Base-by-base conservation (phyloP, 1,140 invertebrate genomes). In the Chrysoperla carnea region DNA sequence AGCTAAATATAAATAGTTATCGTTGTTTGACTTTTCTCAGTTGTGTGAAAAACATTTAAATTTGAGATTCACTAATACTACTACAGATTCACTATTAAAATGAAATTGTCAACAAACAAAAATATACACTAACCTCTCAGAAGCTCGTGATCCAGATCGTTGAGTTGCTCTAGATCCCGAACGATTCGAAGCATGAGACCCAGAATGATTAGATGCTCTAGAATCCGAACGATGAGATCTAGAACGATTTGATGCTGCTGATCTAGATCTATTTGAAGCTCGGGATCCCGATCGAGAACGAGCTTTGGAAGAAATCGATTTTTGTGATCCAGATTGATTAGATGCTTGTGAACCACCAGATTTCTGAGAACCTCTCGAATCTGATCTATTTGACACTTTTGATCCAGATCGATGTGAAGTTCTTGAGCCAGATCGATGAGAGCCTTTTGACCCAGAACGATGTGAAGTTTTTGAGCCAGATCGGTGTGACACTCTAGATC, bases 251-350 rank as follows among this genome's bases (percentile, higher is more conserved):
- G 47, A 48, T 36, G 36, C n/a, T 42, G 29, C 39, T 17, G 46
- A 48, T 9, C 43, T 40, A 13, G 51, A 49, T 40, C 46, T 41
- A 27, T 45, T 44, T 13, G 50, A 51, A n/a, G 35, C 44, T 12
- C 33, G 37, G 5, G 44, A 44, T 33, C 38, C 43, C 11, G 41
- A 38, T 12, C 46, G 12, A 36, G 45, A 46, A 15, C 40, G 40
- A 50, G 31, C 42, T 40, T 9, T 11, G n/a, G 28, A 37, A 7
- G 47, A 48, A 5, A 29, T 28, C 27, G 50, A 47, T 43, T 27
- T 41, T 13, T 46, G 38, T 15, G 51, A 50, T 38, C 42, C 40
- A 9, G 51, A 53, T 33, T 44, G 48, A 17, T 38, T 39, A 33
- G 46, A 35, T 11, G 38, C 28, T 31, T 14, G 37, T 15, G 41